Evolutionary conservation across 1,140 invertebrate species (phyloP).

Genomic region (Drepana arcuata): DNA sequence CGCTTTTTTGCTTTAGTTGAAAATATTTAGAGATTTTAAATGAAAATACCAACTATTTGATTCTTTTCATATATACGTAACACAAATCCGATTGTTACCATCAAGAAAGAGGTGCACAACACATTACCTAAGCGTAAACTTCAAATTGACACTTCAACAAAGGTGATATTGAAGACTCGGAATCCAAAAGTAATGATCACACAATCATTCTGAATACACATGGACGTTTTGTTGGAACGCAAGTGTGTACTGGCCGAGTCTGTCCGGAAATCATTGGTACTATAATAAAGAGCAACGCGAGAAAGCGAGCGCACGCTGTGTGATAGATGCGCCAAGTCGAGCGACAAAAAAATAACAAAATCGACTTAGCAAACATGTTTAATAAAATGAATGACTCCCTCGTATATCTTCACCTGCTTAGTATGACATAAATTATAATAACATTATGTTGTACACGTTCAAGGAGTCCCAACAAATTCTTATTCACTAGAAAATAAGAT

Average conservation of each 20-base stretch:
- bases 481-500: slow-evolving; percentile 63
- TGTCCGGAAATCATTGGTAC: slow-evolving; percentile 57
- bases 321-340: slow-evolving; percentile 54
- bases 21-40: no score
- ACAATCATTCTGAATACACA: no score
- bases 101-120: no score
- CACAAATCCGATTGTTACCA: no score
- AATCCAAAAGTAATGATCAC: no score
- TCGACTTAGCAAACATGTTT: slow-evolving; percentile 50
- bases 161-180: no score
- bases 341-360: slow-evolving; percentile 62
- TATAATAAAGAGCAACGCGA: slow-evolving; percentile 57
- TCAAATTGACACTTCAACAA: no score
- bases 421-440: slow-evolving; percentile 71
- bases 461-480: slow-evolving; percentile 63
- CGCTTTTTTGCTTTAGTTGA: no score
- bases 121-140: no score
- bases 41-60: no score
- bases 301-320: slow-evolving; percentile 60
- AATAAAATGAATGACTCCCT: slow-evolving; percentile 45
- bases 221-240: no score
- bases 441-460: slow-evolving; percentile 66
- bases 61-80: no score
- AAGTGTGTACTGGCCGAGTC: slow-evolving; percentile 4
- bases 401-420: slow-evolving; percentile 69